A percentile compares a stretch with the other conserved stretches of the same genome.
These are phyloP conservation scores for Physocephala rufipes DNA, from an alignment of 2,888 invertebrate species.

Conservation along the genomic window DNA sequence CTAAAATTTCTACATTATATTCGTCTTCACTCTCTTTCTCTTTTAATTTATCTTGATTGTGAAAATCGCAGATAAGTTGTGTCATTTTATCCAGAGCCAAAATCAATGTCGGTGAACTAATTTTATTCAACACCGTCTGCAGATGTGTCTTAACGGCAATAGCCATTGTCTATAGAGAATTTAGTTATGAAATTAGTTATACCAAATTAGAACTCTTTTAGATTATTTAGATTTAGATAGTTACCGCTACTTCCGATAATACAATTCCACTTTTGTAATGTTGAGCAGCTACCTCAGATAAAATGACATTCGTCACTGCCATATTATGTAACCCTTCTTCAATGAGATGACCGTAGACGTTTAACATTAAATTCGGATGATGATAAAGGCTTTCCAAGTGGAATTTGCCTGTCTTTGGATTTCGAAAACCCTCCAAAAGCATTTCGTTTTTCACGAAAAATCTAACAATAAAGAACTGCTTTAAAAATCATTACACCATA, in stretches of 20 bases:
- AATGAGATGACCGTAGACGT: constrained; percentile 49
- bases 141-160: constrained; percentile 37
- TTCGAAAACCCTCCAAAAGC: constrained; percentile 49
- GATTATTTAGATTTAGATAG: not conserved
- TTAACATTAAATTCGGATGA: constrained; percentile 49
- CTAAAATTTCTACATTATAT: not conserved
- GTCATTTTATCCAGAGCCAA: constrained; percentile 47
- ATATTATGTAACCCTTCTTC: constrained; percentile 49
- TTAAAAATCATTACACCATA: not conserved
- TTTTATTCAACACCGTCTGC: constrained; percentile 40
- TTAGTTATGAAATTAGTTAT: not conserved
- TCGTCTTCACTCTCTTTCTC: not conserved
- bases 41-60: not conserved
- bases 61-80: constrained; percentile 41
- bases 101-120: constrained; percentile 48
- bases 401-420: constrained; percentile 37
- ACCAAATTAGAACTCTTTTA: not conserved
- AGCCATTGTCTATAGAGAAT: not conserved
- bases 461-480: not conserved
- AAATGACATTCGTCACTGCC: constrained; percentile 7
- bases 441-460: constrained; percentile 20
- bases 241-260: constrained; percentile 8
- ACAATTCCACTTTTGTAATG: not conserved
- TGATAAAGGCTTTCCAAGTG: constrained; percentile 47
- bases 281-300: constrained; percentile 7